phyloP scores from a whole-genome alignment of 2,888 invertebrate genomes.

The Lasius fuliginosus region DNA sequence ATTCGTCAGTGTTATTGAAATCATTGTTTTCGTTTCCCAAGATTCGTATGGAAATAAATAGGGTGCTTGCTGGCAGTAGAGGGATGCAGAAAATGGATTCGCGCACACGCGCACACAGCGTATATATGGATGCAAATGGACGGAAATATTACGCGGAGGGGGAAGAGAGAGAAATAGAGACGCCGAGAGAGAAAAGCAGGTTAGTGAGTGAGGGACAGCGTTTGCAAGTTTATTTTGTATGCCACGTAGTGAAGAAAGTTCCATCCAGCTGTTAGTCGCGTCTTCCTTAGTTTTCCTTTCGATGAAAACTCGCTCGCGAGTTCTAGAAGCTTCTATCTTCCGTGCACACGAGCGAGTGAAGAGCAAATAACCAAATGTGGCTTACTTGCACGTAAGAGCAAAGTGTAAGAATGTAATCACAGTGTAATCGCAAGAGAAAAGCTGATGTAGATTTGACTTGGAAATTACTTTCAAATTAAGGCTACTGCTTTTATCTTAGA shows the following conservation, averaged over 20 bases:
- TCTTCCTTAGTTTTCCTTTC: slow-evolving; percentile 53
- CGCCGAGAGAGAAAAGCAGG: slow-evolving; percentile 25
- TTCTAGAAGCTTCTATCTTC: slow-evolving; percentile 40
- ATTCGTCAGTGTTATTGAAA: slow-evolving; percentile 72
- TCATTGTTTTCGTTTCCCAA: slow-evolving; percentile 72
- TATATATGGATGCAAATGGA: slow-evolving; percentile 74
- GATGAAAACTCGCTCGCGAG: slow-evolving; percentile 52
- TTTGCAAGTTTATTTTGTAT: slow-evolving; percentile 69
- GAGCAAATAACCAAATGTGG: slow-evolving; percentile 37
- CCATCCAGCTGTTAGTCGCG: slow-evolving; percentile 59
- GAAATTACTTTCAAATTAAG: neutral
- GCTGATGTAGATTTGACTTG: neutral
- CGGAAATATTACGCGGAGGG: slow-evolving; percentile 75
- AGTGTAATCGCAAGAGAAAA: neutral
- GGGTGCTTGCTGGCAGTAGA: slow-evolving; percentile 56
- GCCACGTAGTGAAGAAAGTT: slow-evolving; percentile 60
- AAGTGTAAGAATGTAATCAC: slow-evolving; percentile 15
- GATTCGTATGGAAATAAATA: slow-evolving; percentile 75
- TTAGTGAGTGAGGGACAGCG: slow-evolving; percentile 62
- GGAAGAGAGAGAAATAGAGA: slow-evolving; percentile 30
- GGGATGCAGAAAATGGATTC: slow-evolving; percentile 71
- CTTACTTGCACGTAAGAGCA: neutral
- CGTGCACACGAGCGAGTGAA: slow-evolving; percentile 35
- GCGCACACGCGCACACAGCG: slow-evolving; percentile 56
- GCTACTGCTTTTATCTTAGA: neutral